Conservation (phyloP, 2,113 vertebrate species). For the Onychorhynchus coronatus region DNA sequence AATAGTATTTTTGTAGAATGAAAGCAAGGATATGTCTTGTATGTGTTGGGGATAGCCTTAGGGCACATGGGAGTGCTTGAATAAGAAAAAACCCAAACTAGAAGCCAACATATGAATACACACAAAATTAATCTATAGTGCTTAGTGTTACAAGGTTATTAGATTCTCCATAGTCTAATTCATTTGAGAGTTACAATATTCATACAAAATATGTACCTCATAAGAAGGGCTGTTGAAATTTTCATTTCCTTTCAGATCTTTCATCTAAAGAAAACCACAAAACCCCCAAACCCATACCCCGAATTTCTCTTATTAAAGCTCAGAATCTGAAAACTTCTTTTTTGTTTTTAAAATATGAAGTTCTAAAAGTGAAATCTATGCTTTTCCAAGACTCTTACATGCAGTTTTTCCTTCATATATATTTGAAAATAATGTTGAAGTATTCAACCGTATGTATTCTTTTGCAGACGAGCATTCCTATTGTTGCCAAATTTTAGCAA, state of each 20-base stretch:
- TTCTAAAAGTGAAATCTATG: not conserved
- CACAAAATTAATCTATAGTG: not conserved
- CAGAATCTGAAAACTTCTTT: not conserved
- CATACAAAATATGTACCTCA: not conserved
- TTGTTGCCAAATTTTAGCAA: not conserved
- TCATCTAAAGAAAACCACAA: not conserved
- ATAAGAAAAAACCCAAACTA: not conserved
- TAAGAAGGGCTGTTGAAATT: not conserved
- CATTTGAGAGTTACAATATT: not conserved
- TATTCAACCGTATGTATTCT: not conserved
- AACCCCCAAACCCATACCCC: not conserved
- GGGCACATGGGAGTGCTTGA: not conserved
- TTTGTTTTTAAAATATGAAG: not conserved
- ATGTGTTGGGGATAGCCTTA: not conserved
- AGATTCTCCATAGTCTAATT: not conserved
- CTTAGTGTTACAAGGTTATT: not conserved
- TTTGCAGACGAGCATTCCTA: not conserved
- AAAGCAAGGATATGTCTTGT: not conserved
- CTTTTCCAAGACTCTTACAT: not conserved
- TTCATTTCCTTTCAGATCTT: not conserved
- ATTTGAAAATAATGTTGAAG: not conserved
- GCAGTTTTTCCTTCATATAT: not conserved
- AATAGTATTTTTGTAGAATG: not conserved
- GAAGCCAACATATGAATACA: not conserved
- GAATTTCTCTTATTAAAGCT: not conserved